phyloP scores from a whole-genome alignment of 2,888 invertebrate genomes.

The Cynaeus angustus region DNA sequence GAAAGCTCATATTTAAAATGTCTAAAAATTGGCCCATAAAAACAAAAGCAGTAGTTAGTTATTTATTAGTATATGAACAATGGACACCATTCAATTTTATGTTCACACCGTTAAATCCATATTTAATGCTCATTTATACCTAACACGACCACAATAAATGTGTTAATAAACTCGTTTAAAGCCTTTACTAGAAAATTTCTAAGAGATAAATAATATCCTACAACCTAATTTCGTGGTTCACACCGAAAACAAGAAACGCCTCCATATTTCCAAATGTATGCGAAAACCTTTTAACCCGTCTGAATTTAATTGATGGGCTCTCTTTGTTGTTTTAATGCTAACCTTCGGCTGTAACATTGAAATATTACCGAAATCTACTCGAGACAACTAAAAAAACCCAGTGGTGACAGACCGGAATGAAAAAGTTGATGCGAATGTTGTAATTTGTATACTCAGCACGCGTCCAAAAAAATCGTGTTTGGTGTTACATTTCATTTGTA shows the following conservation, averaged over 20 bases:
- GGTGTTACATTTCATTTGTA: constrained; percentile 19
- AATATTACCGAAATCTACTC: constrained; percentile 10
- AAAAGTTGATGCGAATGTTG: constrained; percentile 24
- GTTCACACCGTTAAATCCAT: constrained; percentile 3
- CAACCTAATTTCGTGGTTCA: constrained; percentile 7
- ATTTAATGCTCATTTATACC: constrained; percentile 4
- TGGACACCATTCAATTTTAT: constrained; percentile 11
- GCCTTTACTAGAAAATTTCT: not conserved
- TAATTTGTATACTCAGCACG: constrained; percentile 25
- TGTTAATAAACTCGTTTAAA: constrained; percentile 19
- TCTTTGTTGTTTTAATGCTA: constrained; percentile 2
- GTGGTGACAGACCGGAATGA: constrained; percentile 17
- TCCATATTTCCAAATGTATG: constrained; percentile 6
- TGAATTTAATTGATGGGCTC: constrained; percentile 12
- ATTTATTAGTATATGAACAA: no score
- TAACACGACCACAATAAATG: not conserved
- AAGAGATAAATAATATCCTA: not conserved
- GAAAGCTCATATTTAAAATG: no score
- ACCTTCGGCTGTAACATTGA: constrained; percentile 11
- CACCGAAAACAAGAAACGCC: constrained; percentile 14
- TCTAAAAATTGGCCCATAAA: no score
- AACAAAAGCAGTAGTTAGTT: no score
- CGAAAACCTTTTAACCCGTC: constrained; percentile 5
- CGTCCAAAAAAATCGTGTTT: constrained; percentile 13
- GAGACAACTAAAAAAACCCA: not conserved